Percentiles rank a stretch among this genome's conserved stretches.
Evolutionary conservation across 2,113 vertebrate species (phyloP).

Genomic region (Corynorhinus townsendii): DNA sequence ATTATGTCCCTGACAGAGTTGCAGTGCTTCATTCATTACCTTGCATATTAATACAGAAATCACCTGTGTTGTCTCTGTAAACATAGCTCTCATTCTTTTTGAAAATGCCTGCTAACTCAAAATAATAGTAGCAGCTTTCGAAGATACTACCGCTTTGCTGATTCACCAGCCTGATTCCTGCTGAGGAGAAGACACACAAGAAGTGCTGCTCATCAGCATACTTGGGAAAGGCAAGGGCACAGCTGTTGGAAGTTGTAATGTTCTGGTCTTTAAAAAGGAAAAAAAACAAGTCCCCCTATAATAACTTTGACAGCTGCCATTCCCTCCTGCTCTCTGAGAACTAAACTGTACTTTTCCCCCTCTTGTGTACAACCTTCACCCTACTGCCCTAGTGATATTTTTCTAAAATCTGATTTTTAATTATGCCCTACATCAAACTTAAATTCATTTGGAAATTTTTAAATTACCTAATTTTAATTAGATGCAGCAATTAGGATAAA

Average conservation of each 20-base stretch:
- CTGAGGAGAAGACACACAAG: slow-evolving; percentile 31
- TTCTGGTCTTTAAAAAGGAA: slow-evolving; percentile 55
- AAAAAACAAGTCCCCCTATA: neutral
- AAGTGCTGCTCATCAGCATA: neutral
- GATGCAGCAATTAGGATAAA: slow-evolving; percentile 67
- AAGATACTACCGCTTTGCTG: slow-evolving; percentile 31
- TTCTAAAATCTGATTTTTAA: slow-evolving; percentile 63
- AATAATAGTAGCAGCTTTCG: slow-evolving; percentile 10
- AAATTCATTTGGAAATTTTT: slow-evolving; percentile 46
- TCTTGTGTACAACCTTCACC: slow-evolving; percentile 44
- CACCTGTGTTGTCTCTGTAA: slow-evolving; percentile 7
- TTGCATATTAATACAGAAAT: neutral
- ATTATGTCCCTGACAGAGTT: neutral
- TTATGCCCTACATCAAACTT: slow-evolving; percentile 59
- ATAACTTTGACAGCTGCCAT: slow-evolving; percentile 49
- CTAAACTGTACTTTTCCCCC: neutral
- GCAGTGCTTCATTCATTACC: neutral
- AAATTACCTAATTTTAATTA: slow-evolving; percentile 70
- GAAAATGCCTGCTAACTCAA: neutral
- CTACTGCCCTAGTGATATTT: slow-evolving; percentile 55
- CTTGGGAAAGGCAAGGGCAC: slow-evolving; percentile 44
- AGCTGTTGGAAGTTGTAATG: slow-evolving; percentile 52
- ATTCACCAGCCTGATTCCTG: slow-evolving; percentile 30
- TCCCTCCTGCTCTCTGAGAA: slow-evolving; percentile 50
- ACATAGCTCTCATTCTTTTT: neutral